These are phyloP conservation scores for Lissocephala sabroskyi DNA, from an alignment of 2,888 invertebrate genomes.

Conservation along the genomic window DNA sequence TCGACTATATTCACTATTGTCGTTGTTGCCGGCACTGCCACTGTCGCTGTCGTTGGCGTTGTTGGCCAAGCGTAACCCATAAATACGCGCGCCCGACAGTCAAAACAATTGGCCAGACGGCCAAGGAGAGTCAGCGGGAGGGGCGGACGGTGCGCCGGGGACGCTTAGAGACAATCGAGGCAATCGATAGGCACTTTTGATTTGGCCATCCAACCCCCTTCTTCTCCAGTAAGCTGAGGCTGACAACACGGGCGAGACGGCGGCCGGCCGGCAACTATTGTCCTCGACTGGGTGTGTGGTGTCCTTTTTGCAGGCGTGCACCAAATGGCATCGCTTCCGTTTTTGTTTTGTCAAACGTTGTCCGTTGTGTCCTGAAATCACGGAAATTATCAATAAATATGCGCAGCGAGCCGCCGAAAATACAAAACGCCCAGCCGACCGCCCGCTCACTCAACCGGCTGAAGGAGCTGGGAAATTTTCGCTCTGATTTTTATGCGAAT, in stretches of 20 bases:
- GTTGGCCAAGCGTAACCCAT: constrained; percentile 57
- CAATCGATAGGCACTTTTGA: constrained; percentile 33
- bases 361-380: constrained; percentile 36
- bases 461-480: not conserved
- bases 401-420: constrained; percentile 39
- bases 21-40: not conserved
- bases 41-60: constrained; percentile 16
- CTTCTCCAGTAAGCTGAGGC: too few species aligned
- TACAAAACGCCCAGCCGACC: constrained; percentile 11
- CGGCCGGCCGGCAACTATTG: constrained; percentile 46
- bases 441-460: constrained; percentile 9
- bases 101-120: constrained; percentile 53
- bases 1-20: not conserved
- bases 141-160: not conserved
- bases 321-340: constrained; percentile 63
- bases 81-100: constrained; percentile 52
- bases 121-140: constrained; percentile 11
- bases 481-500: constrained; percentile 44
- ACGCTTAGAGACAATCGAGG: constrained; percentile 42
- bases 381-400: constrained; percentile 71
- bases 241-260: constrained; percentile 44
- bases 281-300: constrained; percentile 25
- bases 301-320: constrained; percentile 51
- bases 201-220: constrained; percentile 1
- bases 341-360: constrained; percentile 41